Percentiles rank a stretch among this genome's conserved stretches.
These are phyloP conservation scores for Drosophila grimshawi DNA, from an alignment of 1,140 invertebrate species.

Conservation along the genomic window DNA sequence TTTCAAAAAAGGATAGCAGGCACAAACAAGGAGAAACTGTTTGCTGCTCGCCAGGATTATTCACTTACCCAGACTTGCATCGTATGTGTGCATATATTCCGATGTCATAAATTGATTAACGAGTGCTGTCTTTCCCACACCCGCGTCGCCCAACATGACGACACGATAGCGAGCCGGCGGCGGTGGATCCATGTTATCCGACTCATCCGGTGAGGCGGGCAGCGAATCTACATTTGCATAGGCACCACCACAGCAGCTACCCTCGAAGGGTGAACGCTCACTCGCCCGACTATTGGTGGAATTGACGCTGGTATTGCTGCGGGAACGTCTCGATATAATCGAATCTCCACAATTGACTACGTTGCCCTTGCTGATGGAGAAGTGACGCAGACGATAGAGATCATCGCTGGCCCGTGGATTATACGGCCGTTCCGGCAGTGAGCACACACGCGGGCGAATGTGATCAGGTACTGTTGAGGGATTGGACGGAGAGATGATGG, in stretches of 20 bases:
- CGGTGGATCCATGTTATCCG: constrained; percentile 84
- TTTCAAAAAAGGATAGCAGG: constrained; percentile 15
- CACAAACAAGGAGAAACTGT: not conserved
- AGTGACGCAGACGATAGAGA: constrained; percentile 93
- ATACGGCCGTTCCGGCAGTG: constrained; percentile 92
- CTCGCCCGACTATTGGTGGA: constrained; percentile 91
- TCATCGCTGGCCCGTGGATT: constrained; percentile 92
- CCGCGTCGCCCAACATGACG: constrained; percentile 92
- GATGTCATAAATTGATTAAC: constrained; percentile 97
- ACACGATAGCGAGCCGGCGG: constrained; percentile 87
- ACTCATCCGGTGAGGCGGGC: constrained; percentile 86
- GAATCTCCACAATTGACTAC: constrained; percentile 96
- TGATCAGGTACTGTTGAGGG: constrained; percentile 89
- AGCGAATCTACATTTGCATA: constrained; percentile 89
- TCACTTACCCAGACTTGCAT: constrained; percentile 92
- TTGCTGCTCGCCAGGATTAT: constrained; percentile 48
- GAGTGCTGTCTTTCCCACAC: constrained; percentile 95
- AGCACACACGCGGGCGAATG: constrained; percentile 92
- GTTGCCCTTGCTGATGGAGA: constrained; percentile 93
- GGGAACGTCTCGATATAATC: constrained; percentile 91
- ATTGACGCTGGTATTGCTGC: constrained; percentile 93
- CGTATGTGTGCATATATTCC: constrained; percentile 96
- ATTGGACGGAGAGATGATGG: no score
- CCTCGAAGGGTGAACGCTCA: constrained; percentile 92
- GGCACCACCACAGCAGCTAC: constrained; percentile 92